Base-by-base conservation (phyloP, 2,113 vertebrate genomes). In the Symphodus melops region DNA sequence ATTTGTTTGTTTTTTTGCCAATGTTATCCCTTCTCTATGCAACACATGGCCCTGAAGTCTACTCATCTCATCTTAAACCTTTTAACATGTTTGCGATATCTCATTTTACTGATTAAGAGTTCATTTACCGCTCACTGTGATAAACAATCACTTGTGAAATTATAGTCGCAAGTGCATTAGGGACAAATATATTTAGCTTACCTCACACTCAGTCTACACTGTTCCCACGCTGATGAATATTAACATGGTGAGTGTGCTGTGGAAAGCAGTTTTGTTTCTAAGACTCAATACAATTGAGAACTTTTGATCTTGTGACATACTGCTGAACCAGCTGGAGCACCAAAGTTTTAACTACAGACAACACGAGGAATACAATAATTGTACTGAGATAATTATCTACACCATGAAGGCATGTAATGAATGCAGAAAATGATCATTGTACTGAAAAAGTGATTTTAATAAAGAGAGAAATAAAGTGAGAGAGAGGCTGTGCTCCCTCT, bases 221-320 rank as follows among this genome's bases (percentile, higher is more conserved):
- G 39, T 16, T 62, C 28, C 23, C 14, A 33, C 16, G 9, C 23
- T 46, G 23, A 16, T 55, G 23, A 14, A 53, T 48, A 17, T 51
- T 20, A 37, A 28, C 56, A 14, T 57, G 62, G 55, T 49, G 21
- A 62, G 68, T 36, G 9, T 12, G 53, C 16, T 20, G 19, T 5
- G n/a, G 36, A 51, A 68, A 48, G 52, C 58, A 33, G 13, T 53
- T 65, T 66, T 61, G 12, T 69, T 68, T 51, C 56, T 28, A 57
- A 81, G 69, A 85, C 80, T 77, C 17, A 59, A 68, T 59, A 78
- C 81, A 48, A 25, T 7, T 37, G 52, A 41, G 49, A 14, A 49
- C 10, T 37, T 70, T 67, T 36, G 20, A 12, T 42, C 20, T 55
- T 59, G 49, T 70, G 60, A 58, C 61, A 75, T 37, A 52, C 51